Evolutionary conservation across 2,888 invertebrate genomes (phyloP).

Genomic region (Drosophila colorata): DNA sequence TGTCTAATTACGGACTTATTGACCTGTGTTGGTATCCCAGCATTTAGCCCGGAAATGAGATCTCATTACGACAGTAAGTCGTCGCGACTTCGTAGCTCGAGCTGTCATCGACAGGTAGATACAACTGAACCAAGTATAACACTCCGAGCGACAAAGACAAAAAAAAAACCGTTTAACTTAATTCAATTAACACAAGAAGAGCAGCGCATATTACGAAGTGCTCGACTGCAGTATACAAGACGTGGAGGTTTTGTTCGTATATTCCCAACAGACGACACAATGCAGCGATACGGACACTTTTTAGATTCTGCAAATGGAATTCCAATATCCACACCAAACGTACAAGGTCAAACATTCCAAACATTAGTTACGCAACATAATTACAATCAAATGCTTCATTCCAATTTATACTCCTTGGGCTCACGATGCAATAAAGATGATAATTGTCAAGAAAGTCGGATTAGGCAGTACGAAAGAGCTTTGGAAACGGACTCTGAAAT

Average conservation of each 20-base stretch:
- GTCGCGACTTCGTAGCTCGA: slow-evolving; percentile 81
- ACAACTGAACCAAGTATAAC: slow-evolving; percentile 88
- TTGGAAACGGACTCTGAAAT: slow-evolving; percentile 79
- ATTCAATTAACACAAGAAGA: slow-evolving; percentile 90
- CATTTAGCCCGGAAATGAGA: slow-evolving; percentile 89
- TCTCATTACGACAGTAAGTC: slow-evolving; percentile 83
- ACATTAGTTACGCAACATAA: slow-evolving; percentile 88
- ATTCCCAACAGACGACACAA: slow-evolving; percentile 95
- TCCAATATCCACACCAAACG: slow-evolving; percentile 89
- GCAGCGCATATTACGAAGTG: slow-evolving; percentile 90
- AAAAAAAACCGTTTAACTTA: slow-evolving; percentile 55
- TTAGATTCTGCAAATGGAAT: slow-evolving; percentile 91
- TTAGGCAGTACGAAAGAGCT: slow-evolving; percentile 86
- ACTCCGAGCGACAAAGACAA: slow-evolving; percentile 46
- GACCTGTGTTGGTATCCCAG: slow-evolving; percentile 95
- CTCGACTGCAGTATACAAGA: slow-evolving; percentile 92
- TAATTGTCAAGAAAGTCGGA: slow-evolving; percentile 84
- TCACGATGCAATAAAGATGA: slow-evolving; percentile 59
- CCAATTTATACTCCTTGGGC: slow-evolving; percentile 89
- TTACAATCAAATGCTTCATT: slow-evolving; percentile 91
- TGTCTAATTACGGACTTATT: slow-evolving; percentile 95
- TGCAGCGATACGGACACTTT: slow-evolving; percentile 93
- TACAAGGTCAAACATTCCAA: slow-evolving; percentile 87
- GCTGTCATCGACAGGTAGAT: slow-evolving; percentile 90
- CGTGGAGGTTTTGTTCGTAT: slow-evolving; percentile 95